These are phyloP conservation scores for Chrysocyon brachyurus DNA, from an alignment of 2,797 vertebrate species.

Conservation along the genomic window DNA sequence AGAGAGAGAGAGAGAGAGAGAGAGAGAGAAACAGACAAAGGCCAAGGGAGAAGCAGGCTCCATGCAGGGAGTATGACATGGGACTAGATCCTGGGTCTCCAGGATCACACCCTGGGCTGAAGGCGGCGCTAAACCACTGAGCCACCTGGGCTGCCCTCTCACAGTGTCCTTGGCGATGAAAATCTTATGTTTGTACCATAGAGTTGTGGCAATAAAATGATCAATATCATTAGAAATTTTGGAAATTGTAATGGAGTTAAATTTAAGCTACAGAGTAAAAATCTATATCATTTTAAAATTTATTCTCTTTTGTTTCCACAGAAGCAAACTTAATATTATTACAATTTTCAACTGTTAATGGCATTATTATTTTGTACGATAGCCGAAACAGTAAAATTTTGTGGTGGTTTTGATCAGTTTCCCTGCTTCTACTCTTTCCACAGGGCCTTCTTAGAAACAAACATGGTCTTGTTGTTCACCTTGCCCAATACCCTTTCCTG, in stretches of 20 bases:
- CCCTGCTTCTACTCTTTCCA: neutral
- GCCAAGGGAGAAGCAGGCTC: no score
- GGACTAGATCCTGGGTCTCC: no score
- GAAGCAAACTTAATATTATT: neutral
- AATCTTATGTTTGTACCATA: neutral
- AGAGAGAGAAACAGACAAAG: no score
- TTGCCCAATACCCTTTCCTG: neutral
- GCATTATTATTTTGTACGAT: neutral
- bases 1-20: no score
- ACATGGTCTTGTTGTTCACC: neutral
- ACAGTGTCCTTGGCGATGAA: neutral
- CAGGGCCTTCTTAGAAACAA: neutral
- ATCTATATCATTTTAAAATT: neutral
- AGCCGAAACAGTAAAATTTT: neutral
- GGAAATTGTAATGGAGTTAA: neutral
- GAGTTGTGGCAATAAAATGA: neutral
- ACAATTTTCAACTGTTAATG: neutral
- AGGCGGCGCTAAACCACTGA: no score
- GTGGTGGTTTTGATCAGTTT: neutral
- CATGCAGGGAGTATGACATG: no score
- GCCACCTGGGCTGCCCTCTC: neutral
- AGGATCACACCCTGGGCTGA: no score
- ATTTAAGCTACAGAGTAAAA: neutral
- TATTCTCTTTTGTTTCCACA: slow-evolving; percentile 7
- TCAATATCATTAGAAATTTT: neutral